These are phyloP conservation scores for Cephus rjabovi DNA, from an alignment of 2,888 invertebrate genomes.

Conservation along the genomic window DNA sequence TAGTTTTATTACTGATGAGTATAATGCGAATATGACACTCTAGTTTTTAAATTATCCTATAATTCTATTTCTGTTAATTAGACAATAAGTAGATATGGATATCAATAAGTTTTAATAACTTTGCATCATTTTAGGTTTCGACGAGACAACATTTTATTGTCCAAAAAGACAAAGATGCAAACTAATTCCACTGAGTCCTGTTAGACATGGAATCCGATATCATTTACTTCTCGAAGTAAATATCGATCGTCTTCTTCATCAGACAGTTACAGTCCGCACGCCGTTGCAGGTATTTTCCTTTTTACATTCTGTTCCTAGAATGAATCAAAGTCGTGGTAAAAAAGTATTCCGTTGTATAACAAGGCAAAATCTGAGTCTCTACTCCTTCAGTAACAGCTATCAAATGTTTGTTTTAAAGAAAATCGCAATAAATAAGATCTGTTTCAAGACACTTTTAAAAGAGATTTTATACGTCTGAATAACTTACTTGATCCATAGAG, in stretches of 20 bases:
- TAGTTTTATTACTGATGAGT: constrained; percentile 6
- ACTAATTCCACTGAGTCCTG: constrained; percentile 75
- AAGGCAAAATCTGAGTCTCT: no score
- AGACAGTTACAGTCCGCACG: constrained; percentile 76
- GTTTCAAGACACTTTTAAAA: no score
- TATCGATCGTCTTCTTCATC: constrained; percentile 70
- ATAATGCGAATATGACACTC: neutral
- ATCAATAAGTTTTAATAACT: no score
- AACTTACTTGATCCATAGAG: no score
- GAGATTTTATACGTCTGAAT: no score
- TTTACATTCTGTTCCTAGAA: neutral
- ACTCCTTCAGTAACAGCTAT: no score
- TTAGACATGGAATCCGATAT: constrained; percentile 74
- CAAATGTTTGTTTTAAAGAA: no score
- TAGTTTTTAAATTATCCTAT: no score
- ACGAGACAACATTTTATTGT: constrained; percentile 74
- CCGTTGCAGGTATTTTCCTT: constrained; percentile 75
- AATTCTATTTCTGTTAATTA: no score
- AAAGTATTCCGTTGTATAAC: neutral
- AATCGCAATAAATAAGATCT: no score
- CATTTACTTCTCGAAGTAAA: constrained; percentile 77
- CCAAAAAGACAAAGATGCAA: constrained; percentile 75
- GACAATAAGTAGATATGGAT: no score
- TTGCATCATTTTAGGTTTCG: constrained; percentile 64
- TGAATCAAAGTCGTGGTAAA: constrained; percentile 3